Evolutionary conservation across 2,888 invertebrate species (phyloP).

Genomic region (Tillus elongatus): DNA sequence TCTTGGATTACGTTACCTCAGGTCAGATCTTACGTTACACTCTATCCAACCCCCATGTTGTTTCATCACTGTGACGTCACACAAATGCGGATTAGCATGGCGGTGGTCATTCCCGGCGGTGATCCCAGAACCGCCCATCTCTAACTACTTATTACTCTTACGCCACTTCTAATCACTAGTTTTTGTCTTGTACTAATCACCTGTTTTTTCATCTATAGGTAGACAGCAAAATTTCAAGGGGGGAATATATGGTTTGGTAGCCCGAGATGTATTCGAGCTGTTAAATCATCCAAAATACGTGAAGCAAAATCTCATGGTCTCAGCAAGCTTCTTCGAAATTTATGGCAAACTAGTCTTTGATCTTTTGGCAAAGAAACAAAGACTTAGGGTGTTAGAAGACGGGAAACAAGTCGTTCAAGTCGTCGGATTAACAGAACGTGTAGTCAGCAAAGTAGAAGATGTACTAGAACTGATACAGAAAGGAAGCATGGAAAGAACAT

Average conservation of each 20-base stretch:
- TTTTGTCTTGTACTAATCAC: neutral
- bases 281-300: conserved; percentile 60
- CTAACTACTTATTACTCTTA: too few species aligned
- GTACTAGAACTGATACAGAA: conserved; percentile 86
- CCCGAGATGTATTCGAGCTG: conserved; percentile 78
- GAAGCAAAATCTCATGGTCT: conserved; percentile 75
- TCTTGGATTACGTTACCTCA: too few species aligned
- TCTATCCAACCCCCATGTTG: too few species aligned
- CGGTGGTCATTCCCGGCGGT: too few species aligned
- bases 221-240: conserved; percentile 69
- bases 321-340: conserved; percentile 97
- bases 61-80: too few species aligned
- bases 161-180: neutral
- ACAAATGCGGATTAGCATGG: too few species aligned
- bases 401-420: conserved; percentile 96
- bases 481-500: conserved; percentile 83
- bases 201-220: conserved; percentile 9
- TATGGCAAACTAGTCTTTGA: conserved; percentile 95
- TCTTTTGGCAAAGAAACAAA: conserved; percentile 81
- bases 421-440: conserved; percentile 88
- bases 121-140: too few species aligned
- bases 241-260: conserved; percentile 97
- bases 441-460: conserved; percentile 73
- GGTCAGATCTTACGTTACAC: too few species aligned
- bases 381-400: conserved; percentile 91